Evolutionary conservation across 2,113 vertebrate genomes (phyloP), one percentile per base, ranked within the genome.

Genomic region (Brachypodius melanocephalos): DNA sequence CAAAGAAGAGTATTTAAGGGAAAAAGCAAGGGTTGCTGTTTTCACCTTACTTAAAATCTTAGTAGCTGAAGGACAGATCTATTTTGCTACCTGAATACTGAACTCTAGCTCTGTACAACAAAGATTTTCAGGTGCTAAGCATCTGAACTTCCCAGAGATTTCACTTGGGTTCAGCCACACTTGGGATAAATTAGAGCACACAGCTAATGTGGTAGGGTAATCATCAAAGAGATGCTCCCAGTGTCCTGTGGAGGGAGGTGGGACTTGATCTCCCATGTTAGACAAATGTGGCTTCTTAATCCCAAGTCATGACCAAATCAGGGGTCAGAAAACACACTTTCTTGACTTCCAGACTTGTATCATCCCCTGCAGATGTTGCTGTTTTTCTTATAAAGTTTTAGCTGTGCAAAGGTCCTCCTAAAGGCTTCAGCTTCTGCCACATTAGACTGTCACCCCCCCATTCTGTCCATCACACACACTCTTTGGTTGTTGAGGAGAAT

Each of bases 281-380:
- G 29, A 36, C 29, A 43, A 67, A 75, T 49, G 22, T 52, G 59
- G 13, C 42, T 81, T 66, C 63, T 82, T n/a, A 85, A 4, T 11
- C 20, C 14, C 0, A 0, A 55, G 40, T 68, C 45, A 46, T 0
- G 0, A 68, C 29, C 25, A 22, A 91, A 62, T 45, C 32, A 73
- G 25, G 40, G 25, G 11, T 62, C 74, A 49, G 49, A 58, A 74
- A 61, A 52, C 4, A 74, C 0, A 4, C 21, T 48, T 85, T 62
- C 58, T 72, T n/a, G 48, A 49, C 25, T 69, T 32, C 28, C 32
- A 45, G 29, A 43, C 46, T 38, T 78, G 13, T 15, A 18, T 8
- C 20, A 9, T 66, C 25, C 51, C 17, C 24, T 59, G 38, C 26
- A 54, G 15, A 45, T 29, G 8, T 26, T 57, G 29, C 12, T 67